Percentiles rank a stretch among this genome's conserved stretches.
Conservation (phyloP, 2,797 vertebrate species). For the Tolypeutes matacus region DNA sequence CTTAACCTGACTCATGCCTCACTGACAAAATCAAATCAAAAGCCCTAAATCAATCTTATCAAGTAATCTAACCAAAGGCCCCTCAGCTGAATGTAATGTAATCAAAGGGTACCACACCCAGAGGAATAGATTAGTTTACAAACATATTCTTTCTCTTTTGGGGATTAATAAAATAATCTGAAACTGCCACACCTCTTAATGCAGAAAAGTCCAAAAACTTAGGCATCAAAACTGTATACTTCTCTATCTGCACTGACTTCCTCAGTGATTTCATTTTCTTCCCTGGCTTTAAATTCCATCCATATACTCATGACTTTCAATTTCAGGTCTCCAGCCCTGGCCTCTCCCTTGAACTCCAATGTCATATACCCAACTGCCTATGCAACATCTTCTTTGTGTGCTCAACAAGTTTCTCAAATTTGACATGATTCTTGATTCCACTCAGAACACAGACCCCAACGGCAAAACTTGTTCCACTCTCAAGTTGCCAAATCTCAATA, state of each 20-base stretch:
- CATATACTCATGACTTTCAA: background rate
- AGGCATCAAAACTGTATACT: background rate
- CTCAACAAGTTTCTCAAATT: background rate
- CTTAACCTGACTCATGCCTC: no score
- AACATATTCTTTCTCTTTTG: no score
- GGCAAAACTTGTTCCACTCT: background rate
- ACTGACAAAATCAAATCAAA: no score
- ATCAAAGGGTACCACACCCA: no score
- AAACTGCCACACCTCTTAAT: background rate
- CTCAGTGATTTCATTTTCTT: background rate
- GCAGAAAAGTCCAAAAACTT: background rate
- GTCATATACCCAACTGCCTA: background rate
- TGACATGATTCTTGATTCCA: background rate
- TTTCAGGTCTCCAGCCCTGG: background rate
- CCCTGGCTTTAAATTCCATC: background rate
- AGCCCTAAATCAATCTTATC: no score
- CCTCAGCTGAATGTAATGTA: no score
- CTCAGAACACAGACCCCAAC: background rate
- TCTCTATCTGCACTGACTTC: background rate
- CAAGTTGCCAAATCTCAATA: background rate
- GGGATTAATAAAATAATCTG: no score
- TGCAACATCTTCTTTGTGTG: background rate
- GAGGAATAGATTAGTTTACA: no score
- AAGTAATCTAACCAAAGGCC: no score
- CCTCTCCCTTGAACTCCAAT: background rate